These are phyloP conservation scores for Serrognathus titanus DNA, from an alignment of 2,888 invertebrate genomes.

Conservation along the genomic window DNA sequence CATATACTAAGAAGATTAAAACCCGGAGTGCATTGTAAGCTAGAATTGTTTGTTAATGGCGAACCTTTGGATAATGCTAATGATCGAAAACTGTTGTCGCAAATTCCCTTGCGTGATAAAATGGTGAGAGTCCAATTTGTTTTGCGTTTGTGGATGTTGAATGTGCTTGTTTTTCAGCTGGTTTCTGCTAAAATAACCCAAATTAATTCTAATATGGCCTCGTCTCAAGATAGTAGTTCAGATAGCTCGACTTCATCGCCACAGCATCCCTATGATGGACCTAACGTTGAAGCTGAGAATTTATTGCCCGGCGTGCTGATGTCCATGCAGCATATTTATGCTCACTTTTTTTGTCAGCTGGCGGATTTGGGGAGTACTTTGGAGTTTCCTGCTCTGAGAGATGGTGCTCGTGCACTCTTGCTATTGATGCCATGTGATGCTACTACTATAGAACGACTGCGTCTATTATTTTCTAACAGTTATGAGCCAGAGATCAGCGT, in stretches of 20 bases:
- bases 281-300: constrained; percentile 80
- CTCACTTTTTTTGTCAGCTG: constrained; percentile 79
- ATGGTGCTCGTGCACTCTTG: constrained; percentile 76
- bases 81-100: constrained; percentile 82
- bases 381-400: constrained; percentile 74
- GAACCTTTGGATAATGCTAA: constrained; percentile 84
- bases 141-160: neutral
- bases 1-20: constrained; percentile 67
- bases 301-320: constrained; percentile 88
- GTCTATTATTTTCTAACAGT: constrained; percentile 53
- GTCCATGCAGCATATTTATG: constrained; percentile 74
- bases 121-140: constrained; percentile 57
- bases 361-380: constrained; percentile 85
- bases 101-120: constrained; percentile 84
- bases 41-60: constrained; percentile 86
- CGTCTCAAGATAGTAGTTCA: constrained; percentile 89
- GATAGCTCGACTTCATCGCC: constrained; percentile 94
- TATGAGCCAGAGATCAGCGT: constrained; percentile 50
- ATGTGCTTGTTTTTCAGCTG: constrained; percentile 49
- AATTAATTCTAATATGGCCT: constrained; percentile 66
- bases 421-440: constrained; percentile 74
- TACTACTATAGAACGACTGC: constrained; percentile 54
- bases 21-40: constrained; percentile 72
- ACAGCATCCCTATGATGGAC: constrained; percentile 77
- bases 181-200: constrained; percentile 76